Evolutionary conservation across 2,113 vertebrate genomes (phyloP).

Genomic region (Octodon degus): DNA sequence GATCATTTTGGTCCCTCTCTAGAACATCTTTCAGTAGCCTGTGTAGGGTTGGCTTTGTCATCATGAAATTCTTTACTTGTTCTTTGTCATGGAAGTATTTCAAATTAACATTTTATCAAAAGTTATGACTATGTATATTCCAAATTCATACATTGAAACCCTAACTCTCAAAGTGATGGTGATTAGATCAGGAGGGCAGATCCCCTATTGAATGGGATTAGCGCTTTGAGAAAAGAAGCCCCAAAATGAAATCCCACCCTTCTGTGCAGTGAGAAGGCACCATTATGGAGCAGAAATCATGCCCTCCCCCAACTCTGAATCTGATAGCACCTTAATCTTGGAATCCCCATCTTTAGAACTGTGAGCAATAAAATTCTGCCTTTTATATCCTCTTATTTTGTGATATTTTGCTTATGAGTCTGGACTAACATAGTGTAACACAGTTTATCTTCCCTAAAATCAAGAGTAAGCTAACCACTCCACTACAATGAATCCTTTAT

Average conservation of each 20-base stretch:
- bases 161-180: neutral
- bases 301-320: neutral
- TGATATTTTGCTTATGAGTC: neutral
- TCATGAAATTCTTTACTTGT: too few species aligned
- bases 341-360: neutral
- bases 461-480: conserved; percentile 30
- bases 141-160: neutral
- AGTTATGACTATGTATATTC: neutral
- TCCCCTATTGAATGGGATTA: neutral
- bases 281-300: neutral
- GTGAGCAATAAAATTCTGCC: neutral
- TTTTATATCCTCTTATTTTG: neutral
- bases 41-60: too few species aligned
- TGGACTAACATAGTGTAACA: neutral
- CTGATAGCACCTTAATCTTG: neutral
- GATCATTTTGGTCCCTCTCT: too few species aligned
- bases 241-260: neutral
- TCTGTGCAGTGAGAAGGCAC: neutral
- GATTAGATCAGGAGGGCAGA: neutral
- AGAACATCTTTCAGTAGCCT: too few species aligned
- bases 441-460: conserved; percentile 55
- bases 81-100: too few species aligned
- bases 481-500: conserved; percentile 34
- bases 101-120: conserved; percentile 28
- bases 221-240: neutral